Percentiles rank a stretch among this genome's conserved stretches.
phyloP scores from a whole-genome alignment of 1,140 invertebrate species.

The Drosophila lowei region DNA sequence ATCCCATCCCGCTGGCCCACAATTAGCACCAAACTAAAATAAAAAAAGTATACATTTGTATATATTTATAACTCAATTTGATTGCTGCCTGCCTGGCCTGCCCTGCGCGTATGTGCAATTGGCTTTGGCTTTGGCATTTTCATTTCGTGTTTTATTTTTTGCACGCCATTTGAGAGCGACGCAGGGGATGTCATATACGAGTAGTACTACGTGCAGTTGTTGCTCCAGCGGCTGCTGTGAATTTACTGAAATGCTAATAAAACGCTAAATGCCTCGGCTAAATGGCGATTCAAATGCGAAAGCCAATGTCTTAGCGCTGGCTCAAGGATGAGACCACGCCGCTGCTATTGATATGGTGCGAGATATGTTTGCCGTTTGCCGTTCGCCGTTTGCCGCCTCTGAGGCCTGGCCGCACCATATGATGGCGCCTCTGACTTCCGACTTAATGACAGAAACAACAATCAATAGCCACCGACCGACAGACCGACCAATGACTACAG shows the following conservation, averaged over 20 bases:
- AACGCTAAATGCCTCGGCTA: constrained; percentile 43
- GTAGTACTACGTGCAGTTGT: no score
- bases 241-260: constrained; percentile 66
- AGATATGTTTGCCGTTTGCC: constrained; percentile 2
- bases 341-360: constrained; percentile 26
- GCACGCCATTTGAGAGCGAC: constrained; percentile 37
- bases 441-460: constrained; percentile 33
- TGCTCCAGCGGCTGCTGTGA: constrained; percentile 20
- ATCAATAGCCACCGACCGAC: constrained; percentile 32
- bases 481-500: no score
- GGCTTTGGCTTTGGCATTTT: constrained; percentile 29
- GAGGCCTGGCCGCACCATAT: neutral
- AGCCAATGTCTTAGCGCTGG: neutral
- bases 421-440: constrained; percentile 30
- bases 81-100: constrained; percentile 19
- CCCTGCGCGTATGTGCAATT: constrained; percentile 27
- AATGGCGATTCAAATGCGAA: constrained; percentile 13
- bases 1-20: constrained; percentile 45
- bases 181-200: constrained; percentile 17
- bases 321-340: constrained; percentile 27
- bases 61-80: constrained; percentile 68
- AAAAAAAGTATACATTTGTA: constrained; percentile 28
- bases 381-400: no score
- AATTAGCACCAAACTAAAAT: constrained; percentile 65
- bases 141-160: constrained; percentile 16